Percentiles rank a stretch among this genome's conserved stretches.
These are phyloP conservation scores for Amblyopsis rosae DNA, from an alignment of 2,113 vertebrate genomes.

Conservation along the genomic window DNA sequence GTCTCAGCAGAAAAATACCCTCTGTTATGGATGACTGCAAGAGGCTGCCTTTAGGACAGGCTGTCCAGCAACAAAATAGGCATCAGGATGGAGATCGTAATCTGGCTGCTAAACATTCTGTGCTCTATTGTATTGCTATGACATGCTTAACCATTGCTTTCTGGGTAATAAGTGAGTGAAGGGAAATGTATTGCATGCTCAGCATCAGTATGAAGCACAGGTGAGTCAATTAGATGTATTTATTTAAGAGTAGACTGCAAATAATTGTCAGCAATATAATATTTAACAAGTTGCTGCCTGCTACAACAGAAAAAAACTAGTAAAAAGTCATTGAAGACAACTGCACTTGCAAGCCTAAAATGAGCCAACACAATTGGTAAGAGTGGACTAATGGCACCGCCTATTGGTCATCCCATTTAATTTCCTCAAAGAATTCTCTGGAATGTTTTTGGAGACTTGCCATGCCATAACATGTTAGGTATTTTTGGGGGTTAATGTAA, in stretches of 20 bases:
- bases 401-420: background rate
- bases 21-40: constrained; percentile 11
- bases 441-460: constrained; percentile 48
- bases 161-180: constrained; percentile 34
- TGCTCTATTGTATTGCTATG: constrained; percentile 56
- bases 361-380: constrained; percentile 39
- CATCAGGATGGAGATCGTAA: constrained; percentile 24
- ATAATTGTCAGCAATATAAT: no score
- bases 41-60: constrained; percentile 7
- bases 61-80: constrained; percentile 38
- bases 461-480: background rate
- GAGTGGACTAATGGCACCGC: background rate
- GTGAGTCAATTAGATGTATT: background rate
- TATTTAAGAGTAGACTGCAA: no score
- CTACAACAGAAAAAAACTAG: no score
- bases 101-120: constrained; percentile 1
- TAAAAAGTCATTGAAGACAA: constrained; percentile 25
- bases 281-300: background rate
- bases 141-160: constrained; percentile 53
- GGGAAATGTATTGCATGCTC: constrained; percentile 29
- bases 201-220: constrained; percentile 18
- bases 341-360: constrained; percentile 43
- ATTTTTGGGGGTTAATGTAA: background rate
- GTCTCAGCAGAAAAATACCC: constrained; percentile 50
- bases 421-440: constrained; percentile 25